Evolutionary conservation across 2,888 invertebrate genomes (phyloP), one percentile per base, ranked within the genome.

Genomic region (Eumacrocentrus americanus): DNA sequence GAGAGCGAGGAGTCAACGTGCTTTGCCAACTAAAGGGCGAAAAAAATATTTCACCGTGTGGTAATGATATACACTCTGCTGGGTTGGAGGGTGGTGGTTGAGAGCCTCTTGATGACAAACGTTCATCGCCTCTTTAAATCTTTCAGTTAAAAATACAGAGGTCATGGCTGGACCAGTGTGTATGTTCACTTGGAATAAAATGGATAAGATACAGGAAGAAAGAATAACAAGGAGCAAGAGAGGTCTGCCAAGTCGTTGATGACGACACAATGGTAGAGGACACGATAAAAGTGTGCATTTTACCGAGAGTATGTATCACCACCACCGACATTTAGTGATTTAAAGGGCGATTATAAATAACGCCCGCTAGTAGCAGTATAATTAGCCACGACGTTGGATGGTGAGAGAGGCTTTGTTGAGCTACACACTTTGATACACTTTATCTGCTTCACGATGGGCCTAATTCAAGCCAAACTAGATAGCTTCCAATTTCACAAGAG

Each of bases 271-370:
- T 29, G 9, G 29, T 9, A 29, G 9, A 29, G 29, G 4, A 9
- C 29, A 29, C 14, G 50, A 50, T 16, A 50, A 50, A 50, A 50
- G 9, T 18, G n/a, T n/a, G 23, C 23, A 25, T 12, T 50, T 40
- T 58, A 58, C 51, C 40, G 12, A 16, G 51, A 40, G 29, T 42
- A 58, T 51, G 58, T 40, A 58, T 58, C 50, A 44, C 44, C 40
- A 58, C 50, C 50, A 44, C 44, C 40, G 50, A 50, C 58, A 50
- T 37, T 58, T 51, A 50, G 51, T 58, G 50, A 51, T 58, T 58
- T 50, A 58, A 58, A 58, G 40, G 48, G 52, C 16, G 40, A 58
- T 50, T 58, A 58, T 58, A 58, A 58, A 58, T 58, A 58, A 58
- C 50, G 42, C 40, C 34, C 57, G 38, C 38, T 51, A 57, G 48